Conservation (phyloP, 35 echinoderm and acorn worm species). For the Ophioderma brevispina region DNA sequence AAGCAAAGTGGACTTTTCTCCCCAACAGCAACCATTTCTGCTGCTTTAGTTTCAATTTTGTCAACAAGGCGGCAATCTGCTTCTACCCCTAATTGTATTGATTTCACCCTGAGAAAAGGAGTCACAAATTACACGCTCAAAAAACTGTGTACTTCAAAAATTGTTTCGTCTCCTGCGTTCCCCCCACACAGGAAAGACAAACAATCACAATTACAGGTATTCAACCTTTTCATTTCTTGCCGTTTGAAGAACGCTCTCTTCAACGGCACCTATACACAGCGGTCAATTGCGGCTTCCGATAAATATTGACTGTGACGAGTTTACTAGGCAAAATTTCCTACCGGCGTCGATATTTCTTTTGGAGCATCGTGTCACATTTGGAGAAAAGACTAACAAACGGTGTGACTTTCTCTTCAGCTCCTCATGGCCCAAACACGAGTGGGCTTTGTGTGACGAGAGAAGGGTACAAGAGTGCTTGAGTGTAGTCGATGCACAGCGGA, state of each 20-base stretch:
- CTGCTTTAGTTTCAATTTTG: no score
- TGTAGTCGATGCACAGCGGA: neutral
- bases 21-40: no score
- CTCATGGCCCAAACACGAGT: neutral
- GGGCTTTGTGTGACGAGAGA: neutral
- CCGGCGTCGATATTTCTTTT: neutral
- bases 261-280: neutral
- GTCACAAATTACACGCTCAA: no score
- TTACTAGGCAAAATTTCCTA: neutral
- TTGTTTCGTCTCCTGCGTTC: no score
- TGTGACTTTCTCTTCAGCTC: neutral
- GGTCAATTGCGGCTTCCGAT: neutral
- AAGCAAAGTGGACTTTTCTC: no score
- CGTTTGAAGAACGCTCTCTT: neutral
- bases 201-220: no score
- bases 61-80: no score
- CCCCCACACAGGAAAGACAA: no score
- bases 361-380: neutral
- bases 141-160: no score
- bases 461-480: neutral
- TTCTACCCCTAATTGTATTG: no score
- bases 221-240: neutral
- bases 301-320: slow-evolving; percentile 6
- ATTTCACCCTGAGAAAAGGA: no score
- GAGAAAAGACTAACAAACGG: neutral